These are phyloP conservation scores for Cygnus atratus DNA, from an alignment of 2,113 vertebrate species.

Conservation along the genomic window DNA sequence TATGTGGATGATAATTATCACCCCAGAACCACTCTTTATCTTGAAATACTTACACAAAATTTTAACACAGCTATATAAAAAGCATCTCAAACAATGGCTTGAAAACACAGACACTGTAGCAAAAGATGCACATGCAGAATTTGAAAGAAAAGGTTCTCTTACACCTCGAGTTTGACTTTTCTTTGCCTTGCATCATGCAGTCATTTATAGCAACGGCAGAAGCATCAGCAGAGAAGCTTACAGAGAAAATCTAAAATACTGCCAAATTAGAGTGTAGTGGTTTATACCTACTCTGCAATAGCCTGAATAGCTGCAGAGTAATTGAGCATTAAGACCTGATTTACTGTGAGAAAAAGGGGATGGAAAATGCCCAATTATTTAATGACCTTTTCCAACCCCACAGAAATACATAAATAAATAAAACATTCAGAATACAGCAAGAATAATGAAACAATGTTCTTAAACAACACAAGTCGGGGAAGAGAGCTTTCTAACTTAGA, in stretches of 20 bases:
- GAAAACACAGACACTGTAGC: neutral
- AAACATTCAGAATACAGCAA: neutral
- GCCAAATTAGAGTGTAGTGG: slow-evolving; percentile 1
- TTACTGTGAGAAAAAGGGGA: slow-evolving; percentile 26
- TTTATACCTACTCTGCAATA: neutral
- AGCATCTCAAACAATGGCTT: fast-evolving
- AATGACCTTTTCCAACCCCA: slow-evolving; percentile 26
- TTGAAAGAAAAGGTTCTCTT: neutral
- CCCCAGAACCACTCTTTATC: neutral
- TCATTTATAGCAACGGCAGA: neutral
- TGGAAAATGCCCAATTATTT: slow-evolving; percentile 56
- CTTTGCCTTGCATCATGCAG: neutral
- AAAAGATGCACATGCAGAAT: neutral
- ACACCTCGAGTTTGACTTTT: neutral
- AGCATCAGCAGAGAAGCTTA: neutral
- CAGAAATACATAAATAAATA: slow-evolving; percentile 47
- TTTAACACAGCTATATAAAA: neutral
- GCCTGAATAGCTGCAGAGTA: slow-evolving; percentile 18
- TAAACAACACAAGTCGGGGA: neutral
- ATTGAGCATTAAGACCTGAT: slow-evolving; percentile 43
- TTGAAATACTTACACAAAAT: neutral
- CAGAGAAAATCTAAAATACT: neutral
- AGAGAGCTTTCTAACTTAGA: neutral
- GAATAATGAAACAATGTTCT: slow-evolving; percentile 13
- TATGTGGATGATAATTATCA: neutral